These are phyloP conservation scores for Boulengeromyrus knoepffleri DNA, from an alignment of 2,113 vertebrate genomes.

Conservation along the genomic window DNA sequence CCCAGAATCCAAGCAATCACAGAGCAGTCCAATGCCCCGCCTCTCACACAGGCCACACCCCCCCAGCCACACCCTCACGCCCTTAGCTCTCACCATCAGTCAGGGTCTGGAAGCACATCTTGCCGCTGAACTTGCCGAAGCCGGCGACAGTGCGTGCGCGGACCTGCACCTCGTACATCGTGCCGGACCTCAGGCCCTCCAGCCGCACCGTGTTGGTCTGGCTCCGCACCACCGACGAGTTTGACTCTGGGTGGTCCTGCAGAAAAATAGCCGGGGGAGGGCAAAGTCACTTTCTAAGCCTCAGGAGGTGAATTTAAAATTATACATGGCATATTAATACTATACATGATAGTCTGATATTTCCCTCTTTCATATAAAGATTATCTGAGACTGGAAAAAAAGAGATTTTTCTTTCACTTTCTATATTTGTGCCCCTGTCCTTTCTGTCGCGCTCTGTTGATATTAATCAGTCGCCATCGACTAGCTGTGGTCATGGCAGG, in stretches of 20 bases:
- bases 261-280: background rate
- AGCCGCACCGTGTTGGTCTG: conserved; percentile 81
- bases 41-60: background rate
- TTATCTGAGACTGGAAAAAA: background rate
- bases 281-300: background rate
- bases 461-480: background rate
- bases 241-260: conserved; percentile 81
- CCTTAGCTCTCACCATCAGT: conserved; percentile 72
- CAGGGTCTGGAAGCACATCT: conserved; percentile 96
- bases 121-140: conserved; percentile 89
- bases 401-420: background rate
- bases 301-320: background rate
- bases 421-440: background rate
- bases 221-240: conserved; percentile 86
- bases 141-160: conserved; percentile 88
- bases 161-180: conserved; percentile 90
- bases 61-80: background rate
- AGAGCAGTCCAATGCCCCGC: background rate
- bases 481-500: background rate
- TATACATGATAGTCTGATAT: background rate
- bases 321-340: background rate
- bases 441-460: background rate
- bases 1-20: background rate
- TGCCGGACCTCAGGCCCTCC: conserved; percentile 81
- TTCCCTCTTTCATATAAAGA: background rate